Base-by-base conservation (phyloP, 2,113 vertebrate genomes). In the Gasterosteus aculeatus region DNA sequence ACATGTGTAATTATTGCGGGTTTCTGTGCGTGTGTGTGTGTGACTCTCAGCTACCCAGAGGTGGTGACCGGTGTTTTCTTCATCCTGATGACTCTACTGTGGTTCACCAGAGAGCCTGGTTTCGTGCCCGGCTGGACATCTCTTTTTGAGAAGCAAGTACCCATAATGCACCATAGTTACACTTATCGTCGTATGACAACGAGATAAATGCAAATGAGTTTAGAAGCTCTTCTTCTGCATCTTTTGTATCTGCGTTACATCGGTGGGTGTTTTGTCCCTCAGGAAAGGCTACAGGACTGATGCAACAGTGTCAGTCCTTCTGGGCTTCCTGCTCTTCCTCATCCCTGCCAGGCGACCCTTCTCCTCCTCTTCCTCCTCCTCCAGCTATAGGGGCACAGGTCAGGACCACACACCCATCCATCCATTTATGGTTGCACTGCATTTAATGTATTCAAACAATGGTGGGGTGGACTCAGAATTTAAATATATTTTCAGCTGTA, bases 41-140 rank as follows among this genome's bases (percentile, higher is more conserved):
- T 63, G 18, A 80, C 33, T 72, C 10, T 0, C 77, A 99, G 98
- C 82, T 99, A 99, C 78, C 97, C 97, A 0, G 98, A 99, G 87
- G 96, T 98, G 90, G 96, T 99, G 86, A 99, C 98, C 0, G 97
- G 94, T 7, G 92, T 99, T 81, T 98, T 99, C 91, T 99, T 99
- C 91, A 87, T 99, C 85, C 90, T 99, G 78, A 98, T 99, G 98
- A 97, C 97, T 0, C 85, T 99, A 77, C 95, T 99, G 81, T 99
- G 98, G 98, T 99, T 99, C 92, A 98, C 96, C 62, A 93, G 98
- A 80, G 98, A 99, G 83, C 98, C 97, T 0, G 98, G 98, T 29
- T 99, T 99, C 67, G 96, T 99, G 33, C 96, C 97, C 0, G 98
- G 98, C n/a, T 99, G 98, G 98, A 97, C 98, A 9, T 97, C 96